Base-by-base conservation (phyloP, 2,797 vertebrate species). In the Aulostomus chinensis region DNA sequence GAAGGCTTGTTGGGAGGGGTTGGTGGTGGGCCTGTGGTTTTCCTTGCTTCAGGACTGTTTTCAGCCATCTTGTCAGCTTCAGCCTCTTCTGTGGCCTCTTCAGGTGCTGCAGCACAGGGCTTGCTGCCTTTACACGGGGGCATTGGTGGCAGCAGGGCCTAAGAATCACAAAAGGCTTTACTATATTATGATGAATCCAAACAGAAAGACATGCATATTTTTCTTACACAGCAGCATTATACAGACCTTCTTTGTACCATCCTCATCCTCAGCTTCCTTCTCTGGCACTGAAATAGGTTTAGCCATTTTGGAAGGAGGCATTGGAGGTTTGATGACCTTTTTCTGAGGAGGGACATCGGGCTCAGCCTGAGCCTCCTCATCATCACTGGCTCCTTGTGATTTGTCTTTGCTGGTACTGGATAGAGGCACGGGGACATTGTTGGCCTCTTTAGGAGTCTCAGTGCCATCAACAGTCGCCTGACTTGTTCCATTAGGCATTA, bases 1-100 rank as follows among this genome's bases (percentile, higher is more conserved):
- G 59, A 50, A 38, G 91, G 82, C 77, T 93, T 93, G 83, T 31
- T 59, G 13, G 90, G 91, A 35, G 93, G 92, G 58, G 87, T 73
- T 7, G 79, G 85, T 5, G 90, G 89, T 60, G 80, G 86, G 15
- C 59, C 74, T 2, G 56, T 56, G 53, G 92, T 90, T 47, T 84
- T 87, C 4, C 38, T 80, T 38, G 54, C 56, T 11, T 78, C 73
- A 6, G 68, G 71, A 9, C 56, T 57, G 2, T 52, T 38, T 72
- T 80, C 54, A 45, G 63, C 10, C 0, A 30, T 64, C 16, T 68
- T 3, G 6, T 58, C 60, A 16, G 61, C 30, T n/a, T 36, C 48
- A 14, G 15, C 16, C 20, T 75, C 53, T 9, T 67, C 26, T 17
- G 40, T 2, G 22, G 20, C 9, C 5, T 78, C 76, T 25, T 75